A percentile compares a stretch with the other conserved stretches of the same genome.
These are phyloP conservation scores for Sylvilagus bachmani DNA, from an alignment of 2,113 vertebrate species.

Conservation along the genomic window DNA sequence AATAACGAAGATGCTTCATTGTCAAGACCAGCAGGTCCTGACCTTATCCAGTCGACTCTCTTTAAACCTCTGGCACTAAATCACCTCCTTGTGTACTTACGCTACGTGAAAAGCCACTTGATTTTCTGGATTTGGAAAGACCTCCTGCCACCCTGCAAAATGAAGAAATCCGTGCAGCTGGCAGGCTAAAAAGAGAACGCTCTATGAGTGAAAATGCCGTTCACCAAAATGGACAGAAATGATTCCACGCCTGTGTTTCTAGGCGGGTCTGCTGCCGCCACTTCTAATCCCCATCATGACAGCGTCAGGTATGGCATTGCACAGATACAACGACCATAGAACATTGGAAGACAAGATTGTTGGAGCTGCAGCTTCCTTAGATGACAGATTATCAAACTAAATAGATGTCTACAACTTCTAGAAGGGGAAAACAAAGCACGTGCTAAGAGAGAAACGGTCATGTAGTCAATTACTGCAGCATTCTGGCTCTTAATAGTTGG, in stretches of 20 bases:
- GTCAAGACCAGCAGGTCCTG: slow-evolving; percentile 95
- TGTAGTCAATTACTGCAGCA: slow-evolving; percentile 97
- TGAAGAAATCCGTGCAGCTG: slow-evolving; percentile 87
- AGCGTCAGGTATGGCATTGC: slow-evolving; percentile 90
- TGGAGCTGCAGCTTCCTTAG: slow-evolving; percentile 96
- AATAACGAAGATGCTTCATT: slow-evolving; percentile 91
- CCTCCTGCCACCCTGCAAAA: slow-evolving; percentile 88
- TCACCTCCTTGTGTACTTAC: slow-evolving; percentile 98
- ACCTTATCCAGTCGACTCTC: slow-evolving; percentile 95
- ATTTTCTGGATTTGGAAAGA: slow-evolving; percentile 96
- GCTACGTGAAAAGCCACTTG: slow-evolving; percentile 94
- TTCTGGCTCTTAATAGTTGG: slow-evolving; percentile 99
- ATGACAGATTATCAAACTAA: slow-evolving; percentile 98
- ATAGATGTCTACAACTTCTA: slow-evolving; percentile 96
- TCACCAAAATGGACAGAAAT: too few species aligned
- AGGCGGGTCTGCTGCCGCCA: too few species aligned
- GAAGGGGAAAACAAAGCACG: slow-evolving; percentile 99
- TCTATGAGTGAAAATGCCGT: too few species aligned
- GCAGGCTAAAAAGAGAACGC: too few species aligned
- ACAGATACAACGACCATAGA: slow-evolving; percentile 91
- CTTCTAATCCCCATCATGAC: too few species aligned
- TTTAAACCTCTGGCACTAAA: slow-evolving; percentile 94
- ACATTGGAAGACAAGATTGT: slow-evolving; percentile 94
- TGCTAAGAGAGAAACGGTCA: slow-evolving; percentile 96
- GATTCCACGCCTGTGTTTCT: too few species aligned